A percentile compares a stretch with the other conserved stretches of the same genome.
Conservation (phyloP, 2,888 invertebrate genomes). For the Halictus quadricinctus region DNA sequence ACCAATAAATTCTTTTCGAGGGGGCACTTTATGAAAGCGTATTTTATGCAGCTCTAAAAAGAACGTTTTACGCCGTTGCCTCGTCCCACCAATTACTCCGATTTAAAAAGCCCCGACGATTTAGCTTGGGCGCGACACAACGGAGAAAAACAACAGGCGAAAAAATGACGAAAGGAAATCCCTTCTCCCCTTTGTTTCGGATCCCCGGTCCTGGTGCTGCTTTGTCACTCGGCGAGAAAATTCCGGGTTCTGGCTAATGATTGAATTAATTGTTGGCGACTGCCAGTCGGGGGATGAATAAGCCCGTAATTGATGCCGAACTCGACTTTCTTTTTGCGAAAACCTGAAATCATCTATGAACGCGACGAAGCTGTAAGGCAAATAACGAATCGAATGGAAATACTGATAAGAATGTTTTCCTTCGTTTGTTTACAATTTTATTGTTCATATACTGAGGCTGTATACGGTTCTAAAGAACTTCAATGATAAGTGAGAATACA, state of each 20-base stretch:
- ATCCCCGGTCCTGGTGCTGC: neutral
- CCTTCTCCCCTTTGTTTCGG: slow-evolving; percentile 3
- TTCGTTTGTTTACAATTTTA: neutral
- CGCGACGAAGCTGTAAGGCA: neutral
- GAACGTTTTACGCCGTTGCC: neutral
- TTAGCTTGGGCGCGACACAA: neutral
- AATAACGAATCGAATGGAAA: neutral
- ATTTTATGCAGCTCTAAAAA: neutral
- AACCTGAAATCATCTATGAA: neutral
- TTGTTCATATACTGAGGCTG: too few relatives aligned
- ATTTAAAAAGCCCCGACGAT: slow-evolving; percentile 14
- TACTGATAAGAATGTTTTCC: neutral
- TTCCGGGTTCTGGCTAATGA: neutral
- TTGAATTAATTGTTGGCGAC: neutral
- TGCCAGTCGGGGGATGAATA: neutral
- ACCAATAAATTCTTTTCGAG: slow-evolving; percentile 38
- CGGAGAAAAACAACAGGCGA: neutral
- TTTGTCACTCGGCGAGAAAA: neutral
- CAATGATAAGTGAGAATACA: too few relatives aligned
- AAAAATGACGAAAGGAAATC: slow-evolving; percentile 2
- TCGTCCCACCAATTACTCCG: slow-evolving; percentile 29
- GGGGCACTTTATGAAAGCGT: neutral
- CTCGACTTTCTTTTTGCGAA: neutral
- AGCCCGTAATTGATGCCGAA: neutral
- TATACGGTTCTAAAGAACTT: too few relatives aligned